Percentiles rank a stretch among this genome's conserved stretches.
Conservation (phyloP, 2,797 vertebrate genomes). For the Hozukius guyotensis region DNA sequence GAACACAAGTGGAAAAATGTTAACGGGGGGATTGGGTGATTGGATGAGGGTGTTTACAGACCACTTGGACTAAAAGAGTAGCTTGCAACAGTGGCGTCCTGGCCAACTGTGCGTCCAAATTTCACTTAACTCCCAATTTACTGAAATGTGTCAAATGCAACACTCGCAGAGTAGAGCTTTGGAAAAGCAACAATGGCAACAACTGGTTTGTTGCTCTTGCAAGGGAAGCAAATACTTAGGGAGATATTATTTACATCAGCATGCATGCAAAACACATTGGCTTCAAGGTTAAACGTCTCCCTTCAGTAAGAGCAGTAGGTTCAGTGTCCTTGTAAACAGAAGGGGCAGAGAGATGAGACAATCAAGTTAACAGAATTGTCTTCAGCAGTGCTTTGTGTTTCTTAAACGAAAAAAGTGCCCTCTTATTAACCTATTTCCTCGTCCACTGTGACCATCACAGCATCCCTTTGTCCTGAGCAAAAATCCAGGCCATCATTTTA, state of each 20-base stretch:
- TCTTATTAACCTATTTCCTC: slow-evolving; percentile 46
- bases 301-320: neutral
- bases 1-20: neutral
- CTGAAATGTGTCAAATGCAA: neutral
- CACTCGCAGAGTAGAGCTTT: neutral
- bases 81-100: neutral
- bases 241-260: neutral
- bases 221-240: neutral
- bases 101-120: neutral
- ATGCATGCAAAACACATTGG: neutral
- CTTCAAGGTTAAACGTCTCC: neutral
- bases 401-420: neutral
- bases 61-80: neutral
- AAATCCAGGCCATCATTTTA: slow-evolving; percentile 56
- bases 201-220: neutral
- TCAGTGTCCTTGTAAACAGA: neutral
- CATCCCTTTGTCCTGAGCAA: slow-evolving; percentile 38
- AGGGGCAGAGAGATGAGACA: slow-evolving; percentile 4
- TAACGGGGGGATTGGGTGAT: neutral
- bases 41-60: neutral
- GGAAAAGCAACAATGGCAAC: neutral
- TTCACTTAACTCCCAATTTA: neutral
- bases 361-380: neutral
- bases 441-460: neutral
- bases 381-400: neutral